Base-by-base conservation (phyloP, 2,888 invertebrate species). In the Cynaeus angustus region DNA sequence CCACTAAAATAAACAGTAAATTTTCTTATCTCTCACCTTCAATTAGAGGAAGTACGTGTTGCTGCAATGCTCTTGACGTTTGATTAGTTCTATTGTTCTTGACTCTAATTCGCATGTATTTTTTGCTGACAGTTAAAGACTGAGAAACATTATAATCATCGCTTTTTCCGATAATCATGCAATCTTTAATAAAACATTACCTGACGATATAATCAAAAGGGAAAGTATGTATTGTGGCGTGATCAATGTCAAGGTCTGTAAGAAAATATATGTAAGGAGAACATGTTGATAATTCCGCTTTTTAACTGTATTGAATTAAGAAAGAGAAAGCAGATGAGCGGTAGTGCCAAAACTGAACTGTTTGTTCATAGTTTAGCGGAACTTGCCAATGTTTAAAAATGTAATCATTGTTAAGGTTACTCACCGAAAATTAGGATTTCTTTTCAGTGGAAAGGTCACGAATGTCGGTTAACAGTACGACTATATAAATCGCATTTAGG, bases 211-310 rank as follows among this genome's bases (percentile, higher is more conserved):
- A 52, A 66, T 68, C 67, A 70, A 71, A 65, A 73, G 70, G 67
- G 73, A 73, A 73, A 73, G 73, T 69, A 10, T 48, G 52, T 59
- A 72, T 68, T 43, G 48, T 64, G 28, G 30, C 45, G 6, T 48
- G 61, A 61, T 72, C 71, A 67, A 70, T 69, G 72, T 74, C 73
- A 73, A 74, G 73, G 74, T 73, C 72, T 50, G 30, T 41, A 33
- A 71, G 72, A 70, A 73, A 72, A 73, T 73, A 30, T 73, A 73
- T 68, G 70, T 64, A 71, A 70, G 37, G 65, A 66, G 73, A 68
- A 66, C 72, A 62, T 48, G 38, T 41, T 66, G 67, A 56, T 21
- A 66, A 59, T 59, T 58, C 59, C 46, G 41, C 45, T 43, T 73
- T 73, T 73, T 64, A 73, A 61, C 68, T 26, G 68, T 26, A 14